Conservation (phyloP, 2,888 invertebrate genomes). For the Tetrapedia diversipes region DNA sequence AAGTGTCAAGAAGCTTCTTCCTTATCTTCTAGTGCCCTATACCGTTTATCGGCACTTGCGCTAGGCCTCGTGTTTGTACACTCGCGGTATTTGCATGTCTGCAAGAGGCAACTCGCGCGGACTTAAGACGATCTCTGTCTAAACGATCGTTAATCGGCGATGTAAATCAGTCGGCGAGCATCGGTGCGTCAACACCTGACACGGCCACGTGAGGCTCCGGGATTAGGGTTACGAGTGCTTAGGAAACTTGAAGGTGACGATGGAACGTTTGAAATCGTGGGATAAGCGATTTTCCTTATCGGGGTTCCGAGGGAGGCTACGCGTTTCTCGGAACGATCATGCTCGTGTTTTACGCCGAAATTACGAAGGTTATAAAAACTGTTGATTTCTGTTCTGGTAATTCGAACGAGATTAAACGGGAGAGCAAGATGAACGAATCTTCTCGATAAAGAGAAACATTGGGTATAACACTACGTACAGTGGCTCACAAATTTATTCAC, state of each 20-base stretch:
- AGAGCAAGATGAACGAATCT: too few relatives aligned
- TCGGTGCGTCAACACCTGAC: neutral
- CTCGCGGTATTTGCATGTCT: constrained; percentile 12
- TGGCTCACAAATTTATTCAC: too few relatives aligned
- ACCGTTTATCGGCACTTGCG: constrained; percentile 31
- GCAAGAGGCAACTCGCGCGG: neutral
- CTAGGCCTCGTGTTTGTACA: neutral
- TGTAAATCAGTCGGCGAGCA: neutral
- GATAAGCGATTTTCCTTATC: too few relatives aligned
- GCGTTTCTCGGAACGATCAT: too few relatives aligned
- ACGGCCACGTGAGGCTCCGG: neutral
- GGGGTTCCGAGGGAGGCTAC: too few relatives aligned
- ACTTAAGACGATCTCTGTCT: neutral
- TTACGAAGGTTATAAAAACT: too few relatives aligned
- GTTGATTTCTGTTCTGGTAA: too few relatives aligned
- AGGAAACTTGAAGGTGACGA: neutral
- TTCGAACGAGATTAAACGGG: too few relatives aligned
- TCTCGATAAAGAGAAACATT: too few relatives aligned
- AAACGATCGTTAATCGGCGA: neutral
- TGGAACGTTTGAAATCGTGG: neutral
- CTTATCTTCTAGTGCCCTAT: constrained; percentile 19
- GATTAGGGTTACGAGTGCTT: neutral
- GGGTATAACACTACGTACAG: too few relatives aligned
- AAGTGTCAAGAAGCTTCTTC: constrained; percentile 33
- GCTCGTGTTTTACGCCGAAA: too few relatives aligned